These are phyloP conservation scores for Squalus acanthias DNA, from an alignment of 2,797 vertebrate species.

Conservation along the genomic window DNA sequence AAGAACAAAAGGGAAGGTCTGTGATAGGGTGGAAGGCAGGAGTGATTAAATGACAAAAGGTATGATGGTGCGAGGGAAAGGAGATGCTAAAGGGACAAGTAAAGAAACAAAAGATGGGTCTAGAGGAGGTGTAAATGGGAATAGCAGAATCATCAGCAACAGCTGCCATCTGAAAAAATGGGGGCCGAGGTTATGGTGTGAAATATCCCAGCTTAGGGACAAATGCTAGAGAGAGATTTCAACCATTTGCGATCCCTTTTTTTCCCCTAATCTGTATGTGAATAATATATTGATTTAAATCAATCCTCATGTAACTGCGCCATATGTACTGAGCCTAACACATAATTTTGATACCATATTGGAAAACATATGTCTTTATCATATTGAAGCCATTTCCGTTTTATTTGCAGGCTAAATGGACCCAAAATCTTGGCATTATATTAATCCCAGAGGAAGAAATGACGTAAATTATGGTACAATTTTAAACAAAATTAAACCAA, in stretches of 20 bases:
- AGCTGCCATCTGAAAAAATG: no score
- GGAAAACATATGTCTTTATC: background rate
- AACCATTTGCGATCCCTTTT: background rate
- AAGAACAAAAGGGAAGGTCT: no score
- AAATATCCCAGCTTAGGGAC: background rate
- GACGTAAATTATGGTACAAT: background rate
- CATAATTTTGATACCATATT: background rate
- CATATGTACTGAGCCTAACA: background rate
- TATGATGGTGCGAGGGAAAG: no score
- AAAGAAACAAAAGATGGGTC: no score
- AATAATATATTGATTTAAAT: background rate
- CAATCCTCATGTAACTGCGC: background rate
- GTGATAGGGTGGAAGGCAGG: no score
- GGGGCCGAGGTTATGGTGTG: no score
- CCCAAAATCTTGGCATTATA: background rate
- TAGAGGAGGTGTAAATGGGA: no score
- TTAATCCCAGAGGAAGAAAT: background rate
- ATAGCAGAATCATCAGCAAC: no score
- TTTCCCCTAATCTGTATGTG: background rate
- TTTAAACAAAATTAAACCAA: slow-evolving; percentile 10
- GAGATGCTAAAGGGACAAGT: no score
- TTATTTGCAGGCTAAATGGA: background rate
- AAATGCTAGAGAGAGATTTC: background rate
- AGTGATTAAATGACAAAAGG: no score
- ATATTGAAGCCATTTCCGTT: background rate